A percentile compares a stretch with the other conserved stretches of the same genome.
phyloP scores from a whole-genome alignment of 1,140 invertebrate species.

The Panonychus citri region DNA sequence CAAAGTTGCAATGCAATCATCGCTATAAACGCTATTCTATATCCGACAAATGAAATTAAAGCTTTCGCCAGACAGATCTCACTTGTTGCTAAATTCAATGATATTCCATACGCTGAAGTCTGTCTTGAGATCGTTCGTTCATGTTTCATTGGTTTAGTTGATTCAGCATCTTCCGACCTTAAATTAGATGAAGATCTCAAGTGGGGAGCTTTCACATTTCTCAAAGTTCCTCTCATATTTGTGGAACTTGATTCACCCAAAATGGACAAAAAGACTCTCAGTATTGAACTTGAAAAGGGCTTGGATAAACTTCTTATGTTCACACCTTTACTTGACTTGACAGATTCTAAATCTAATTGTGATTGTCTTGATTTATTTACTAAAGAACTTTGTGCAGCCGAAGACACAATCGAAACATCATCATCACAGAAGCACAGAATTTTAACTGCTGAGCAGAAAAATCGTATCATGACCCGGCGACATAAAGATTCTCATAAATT shows the following conservation, averaged over 20 bases:
- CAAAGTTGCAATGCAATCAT: conserved; percentile 13
- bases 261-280: not conserved
- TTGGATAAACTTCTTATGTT: conserved; percentile 56
- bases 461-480: not conserved
- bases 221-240: conserved; percentile 40
- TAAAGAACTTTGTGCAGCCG: conserved; percentile 47
- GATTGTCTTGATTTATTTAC: conserved; percentile 61
- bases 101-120: conserved; percentile 25
- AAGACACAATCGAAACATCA: conserved; percentile 29
- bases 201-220: conserved; percentile 76
- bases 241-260: conserved; percentile 12
- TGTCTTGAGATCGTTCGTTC: conserved; percentile 71
- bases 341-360: conserved; percentile 64
- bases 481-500: conserved; percentile 8
- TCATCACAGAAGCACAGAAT: no score
- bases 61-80: conserved; percentile 51
- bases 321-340: conserved; percentile 56
- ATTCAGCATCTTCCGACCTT: conserved; percentile 25
- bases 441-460: no score
- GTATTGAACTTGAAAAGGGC: conserved; percentile 43
- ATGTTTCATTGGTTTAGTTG: conserved; percentile 61
- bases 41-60: conserved; percentile 51
- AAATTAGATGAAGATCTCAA: conserved; percentile 41
- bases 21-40: conserved; percentile 37
- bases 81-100: conserved; percentile 45